A percentile compares a stretch with the other conserved stretches of the same genome.
Conservation (phyloP, 35 echinoderm and acorn worm species). For the Eucidaris tribuloides region DNA sequence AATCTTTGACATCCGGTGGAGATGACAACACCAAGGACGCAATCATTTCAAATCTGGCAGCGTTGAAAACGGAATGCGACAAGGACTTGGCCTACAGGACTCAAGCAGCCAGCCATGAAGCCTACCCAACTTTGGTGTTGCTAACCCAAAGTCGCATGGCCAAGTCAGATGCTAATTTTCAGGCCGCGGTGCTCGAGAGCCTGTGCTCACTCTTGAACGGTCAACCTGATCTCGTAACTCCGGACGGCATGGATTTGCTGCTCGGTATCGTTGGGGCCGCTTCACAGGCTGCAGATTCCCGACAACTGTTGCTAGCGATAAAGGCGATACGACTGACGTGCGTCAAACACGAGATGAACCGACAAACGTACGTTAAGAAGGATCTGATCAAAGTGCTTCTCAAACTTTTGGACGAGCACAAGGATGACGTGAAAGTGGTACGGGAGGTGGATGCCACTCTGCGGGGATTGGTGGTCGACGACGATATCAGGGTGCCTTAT, state of each 20-base stretch:
- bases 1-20: not conserved
- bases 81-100: constrained; percentile 57
- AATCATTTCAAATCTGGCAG: constrained; percentile 17
- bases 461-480: constrained; percentile 61
- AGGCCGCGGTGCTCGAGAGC: constrained; percentile 7
- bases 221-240: constrained; percentile 82
- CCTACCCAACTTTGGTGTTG: constrained; percentile 49
- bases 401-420: constrained; percentile 28
- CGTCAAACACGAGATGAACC: constrained; percentile 86
- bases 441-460: constrained; percentile 63
- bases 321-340: constrained; percentile 61
- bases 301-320: constrained; percentile 4
- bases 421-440: constrained; percentile 4
- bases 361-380: constrained; percentile 71
- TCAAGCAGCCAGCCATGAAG: constrained; percentile 56
- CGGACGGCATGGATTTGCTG: constrained; percentile 48
- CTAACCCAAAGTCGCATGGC: constrained; percentile 27
- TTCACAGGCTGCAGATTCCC: not conserved
- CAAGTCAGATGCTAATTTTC: constrained; percentile 11
- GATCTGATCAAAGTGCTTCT: constrained; percentile 47
- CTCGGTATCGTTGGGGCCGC: constrained; percentile 23
- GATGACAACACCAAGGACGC: not conserved
- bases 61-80: constrained; percentile 56
- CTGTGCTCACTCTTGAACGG: constrained; percentile 75
- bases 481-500: constrained; percentile 88